Conservation (phyloP, 2,888 invertebrate species). For the Onchidella celtica region DNA sequence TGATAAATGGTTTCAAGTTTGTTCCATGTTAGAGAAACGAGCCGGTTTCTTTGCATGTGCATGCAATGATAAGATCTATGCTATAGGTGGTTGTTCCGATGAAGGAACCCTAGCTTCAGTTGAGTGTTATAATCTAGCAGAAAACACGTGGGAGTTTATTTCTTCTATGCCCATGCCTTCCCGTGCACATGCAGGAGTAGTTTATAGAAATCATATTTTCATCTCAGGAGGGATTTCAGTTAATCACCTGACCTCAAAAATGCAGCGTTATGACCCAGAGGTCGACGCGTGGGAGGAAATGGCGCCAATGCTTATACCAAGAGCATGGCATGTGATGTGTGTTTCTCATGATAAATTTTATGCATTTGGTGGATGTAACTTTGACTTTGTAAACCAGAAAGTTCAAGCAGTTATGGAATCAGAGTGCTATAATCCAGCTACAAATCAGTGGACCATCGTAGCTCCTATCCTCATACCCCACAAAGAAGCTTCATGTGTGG, state of each 20-base stretch:
- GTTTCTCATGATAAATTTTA: constrained; percentile 76
- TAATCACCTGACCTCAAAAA: constrained; percentile 79
- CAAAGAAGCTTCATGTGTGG: constrained; percentile 80
- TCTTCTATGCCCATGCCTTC: constrained; percentile 79
- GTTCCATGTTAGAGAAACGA: constrained; percentile 78
- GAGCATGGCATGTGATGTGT: constrained; percentile 81
- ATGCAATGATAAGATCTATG: constrained; percentile 75
- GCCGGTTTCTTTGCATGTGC: constrained; percentile 80
- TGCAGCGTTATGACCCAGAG: constrained; percentile 77
- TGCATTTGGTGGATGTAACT: constrained; percentile 80
- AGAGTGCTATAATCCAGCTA: constrained; percentile 78
- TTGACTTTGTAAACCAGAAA: constrained; percentile 79
- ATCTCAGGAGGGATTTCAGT: constrained; percentile 80
- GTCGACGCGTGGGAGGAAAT: constrained; percentile 79
- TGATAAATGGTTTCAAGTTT: constrained; percentile 78
- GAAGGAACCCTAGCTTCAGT: constrained; percentile 79
- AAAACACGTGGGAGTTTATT: constrained; percentile 78
- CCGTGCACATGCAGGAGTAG: constrained; percentile 79
- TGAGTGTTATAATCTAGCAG: constrained; percentile 78
- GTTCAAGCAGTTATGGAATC: constrained; percentile 80
- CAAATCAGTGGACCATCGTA: constrained; percentile 80
- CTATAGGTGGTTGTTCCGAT: constrained; percentile 79
- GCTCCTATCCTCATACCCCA: constrained; percentile 80
- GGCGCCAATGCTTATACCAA: constrained; percentile 79
- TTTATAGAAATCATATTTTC: constrained; percentile 77